Base-by-base conservation (phyloP, 2,797 vertebrate genomes). In the Columba guinea region DNA sequence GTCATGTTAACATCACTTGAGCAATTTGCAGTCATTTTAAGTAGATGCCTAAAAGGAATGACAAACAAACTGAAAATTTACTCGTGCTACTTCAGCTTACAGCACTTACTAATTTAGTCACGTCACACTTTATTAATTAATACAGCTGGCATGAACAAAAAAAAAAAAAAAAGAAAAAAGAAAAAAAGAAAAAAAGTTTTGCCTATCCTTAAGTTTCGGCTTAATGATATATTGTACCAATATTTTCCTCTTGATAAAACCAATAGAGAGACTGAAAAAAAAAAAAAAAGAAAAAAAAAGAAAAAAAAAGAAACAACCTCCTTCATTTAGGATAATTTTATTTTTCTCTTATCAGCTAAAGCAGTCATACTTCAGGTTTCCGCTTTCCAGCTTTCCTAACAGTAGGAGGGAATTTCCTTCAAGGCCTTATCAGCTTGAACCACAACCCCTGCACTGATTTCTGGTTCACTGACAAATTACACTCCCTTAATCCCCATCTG, bases 321-420 rank as follows among this genome's bases (percentile, higher is more conserved):
- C 94, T 94, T 90, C 59, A 19, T 64, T 94, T 73, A 68, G 96
- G 84, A 95, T 96, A 89, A 90, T 95, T 97, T 94, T 73, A 93
- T 96, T 97, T 97, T 87, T 70, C 83, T 95, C 90, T 98, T 98
- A 98, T 98, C 97, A 96, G 96, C 95, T 97, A 96, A 89, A 92
- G 63, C 82, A 97, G 95, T 95, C 91, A 97, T 94, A 96, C 93
- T 97, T 94, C 82, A 87, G 39, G 91, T 98, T 98, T 98, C 98
- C 98, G 96, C 92, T 96, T 95, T 92, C 71, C 96, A 96, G 95
- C 97, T 98, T 96, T 96, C 90, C 68, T 95, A 97, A 93, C 91
- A 95, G 95, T 97, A 95, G 98, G 98, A 97, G 96, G 97, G 97
- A 98, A 98, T 98, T 99, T 98, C 98, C 98, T 97, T 75, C 93